These are phyloP conservation scores for Ichneumoninae sp. DNA, from an alignment of 2,888 invertebrate species.

Conservation along the genomic window DNA sequence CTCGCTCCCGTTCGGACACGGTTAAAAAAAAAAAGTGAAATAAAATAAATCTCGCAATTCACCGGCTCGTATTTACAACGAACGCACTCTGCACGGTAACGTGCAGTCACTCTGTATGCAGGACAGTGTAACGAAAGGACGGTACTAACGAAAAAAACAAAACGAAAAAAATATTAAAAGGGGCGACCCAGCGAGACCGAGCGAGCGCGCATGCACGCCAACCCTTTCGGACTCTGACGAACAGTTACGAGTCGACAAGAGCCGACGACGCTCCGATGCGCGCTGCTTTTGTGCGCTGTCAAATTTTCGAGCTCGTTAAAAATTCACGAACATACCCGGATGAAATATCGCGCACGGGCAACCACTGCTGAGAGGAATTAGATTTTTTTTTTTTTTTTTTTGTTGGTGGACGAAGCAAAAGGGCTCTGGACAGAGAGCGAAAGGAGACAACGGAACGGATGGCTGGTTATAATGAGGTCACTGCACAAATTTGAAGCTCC, in stretches of 20 bases:
- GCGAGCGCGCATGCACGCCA: background rate
- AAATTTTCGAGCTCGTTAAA: conserved; percentile 47
- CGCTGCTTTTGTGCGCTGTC: conserved; percentile 10
- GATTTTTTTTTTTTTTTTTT: background rate
- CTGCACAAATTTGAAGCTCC: conserved; percentile 68
- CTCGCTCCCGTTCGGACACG: background rate
- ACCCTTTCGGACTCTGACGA: background rate
- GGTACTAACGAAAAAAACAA: conserved; percentile 1
- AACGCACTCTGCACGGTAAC: conserved; percentile 3
- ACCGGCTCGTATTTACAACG: conserved; percentile 18
- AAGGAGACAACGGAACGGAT: background rate
- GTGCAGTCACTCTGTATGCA: background rate
- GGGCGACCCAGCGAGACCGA: background rate
- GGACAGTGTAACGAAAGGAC: background rate
- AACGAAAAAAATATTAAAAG: background rate
- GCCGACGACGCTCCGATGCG: background rate
- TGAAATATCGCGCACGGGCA: background rate
- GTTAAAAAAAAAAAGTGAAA: conserved; percentile 1
- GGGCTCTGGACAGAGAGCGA: background rate
- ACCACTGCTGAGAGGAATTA: conserved; percentile 2
- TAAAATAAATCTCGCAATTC: conserved; percentile 19
- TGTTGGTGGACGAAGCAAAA: background rate
- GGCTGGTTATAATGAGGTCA: conserved; percentile 67
- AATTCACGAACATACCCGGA: conserved; percentile 17
- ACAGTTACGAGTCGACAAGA: conserved; percentile 5